Evolutionary conservation across 1,140 invertebrate genomes (phyloP), one percentile per base, ranked within the genome.

Genomic region (Hylyphantes graminicola): DNA sequence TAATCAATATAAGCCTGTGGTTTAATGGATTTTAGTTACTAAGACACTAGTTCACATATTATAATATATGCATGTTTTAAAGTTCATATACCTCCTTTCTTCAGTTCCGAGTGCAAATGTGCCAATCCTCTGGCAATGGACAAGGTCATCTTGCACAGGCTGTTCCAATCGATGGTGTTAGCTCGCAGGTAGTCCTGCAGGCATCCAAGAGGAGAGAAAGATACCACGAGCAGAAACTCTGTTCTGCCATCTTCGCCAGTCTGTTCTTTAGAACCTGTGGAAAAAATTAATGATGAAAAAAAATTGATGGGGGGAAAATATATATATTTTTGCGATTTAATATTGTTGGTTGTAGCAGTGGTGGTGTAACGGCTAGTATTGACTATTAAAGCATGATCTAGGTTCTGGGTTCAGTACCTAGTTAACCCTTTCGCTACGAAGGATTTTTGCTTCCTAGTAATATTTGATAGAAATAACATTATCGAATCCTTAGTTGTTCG

Each of bases 91-190:
- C 91, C 91, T 87, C 89, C 90, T 90, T 90, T 91, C 17, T 88
- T 87, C 64, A 95, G 90, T 87, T 94, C 93, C 3, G 93, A 94
- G 89, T 96, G 95, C 84, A 96, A 90, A 90, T 96, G 94, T 9
- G 95, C 94, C 7, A 96, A 89, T 6, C 95, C 95, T 76, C 93
- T 91, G 2, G 94, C 93, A 63, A 95, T 91, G 21, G 93, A 93
- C 61, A 93, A 92, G 21, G 93, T 92, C 92, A 96, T 93, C 87
- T 92, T 92, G 73, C 93, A 94, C 88, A 96, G 94, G 76, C 92
- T 92, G 3, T 89, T 79, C 91, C 94, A 94, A 87, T 94, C 92
- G 51, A 96, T 87, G 0, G 93, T 93, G 82, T 95, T 92, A 57
- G 91, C 90, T 68, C 92, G 91, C 12, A 96, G 90, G 87, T 94